These are phyloP conservation scores for Protomyctophum bolini DNA, from an alignment of 2,113 vertebrate genomes.

Conservation along the genomic window DNA sequence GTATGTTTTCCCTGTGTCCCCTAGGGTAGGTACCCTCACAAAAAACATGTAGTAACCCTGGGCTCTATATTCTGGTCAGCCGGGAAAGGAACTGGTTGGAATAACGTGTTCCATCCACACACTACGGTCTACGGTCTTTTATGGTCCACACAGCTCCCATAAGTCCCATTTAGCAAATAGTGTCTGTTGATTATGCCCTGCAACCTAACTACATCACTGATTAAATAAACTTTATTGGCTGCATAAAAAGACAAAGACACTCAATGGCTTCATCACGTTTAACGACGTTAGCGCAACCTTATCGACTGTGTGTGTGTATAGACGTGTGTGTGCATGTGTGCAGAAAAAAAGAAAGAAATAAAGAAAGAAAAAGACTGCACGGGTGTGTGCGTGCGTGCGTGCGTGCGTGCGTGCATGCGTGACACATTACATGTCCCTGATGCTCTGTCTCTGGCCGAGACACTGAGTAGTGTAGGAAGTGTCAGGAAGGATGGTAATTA, in stretches of 20 bases:
- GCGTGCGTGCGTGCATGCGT: background rate
- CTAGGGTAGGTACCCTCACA: no score
- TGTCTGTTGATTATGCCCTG: constrained; percentile 22
- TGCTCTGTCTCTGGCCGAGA: constrained; percentile 25
- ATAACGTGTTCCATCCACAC: no score
- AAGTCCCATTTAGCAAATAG: constrained; percentile 42
- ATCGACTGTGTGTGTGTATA: background rate
- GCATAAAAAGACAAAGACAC: constrained; percentile 28
- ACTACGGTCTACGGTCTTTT: no score
- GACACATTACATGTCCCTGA: background rate
- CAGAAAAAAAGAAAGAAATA: no score
- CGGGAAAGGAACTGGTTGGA: no score
- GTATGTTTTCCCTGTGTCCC: no score
- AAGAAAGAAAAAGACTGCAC: background rate
- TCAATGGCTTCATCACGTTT: constrained; percentile 35
- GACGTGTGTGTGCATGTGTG: no score
- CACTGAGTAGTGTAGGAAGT: constrained; percentile 37
- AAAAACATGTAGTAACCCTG: no score
- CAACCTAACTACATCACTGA: constrained; percentile 34
- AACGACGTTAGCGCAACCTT: no score
- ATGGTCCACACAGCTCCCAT: constrained; percentile 5
- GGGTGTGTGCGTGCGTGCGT: background rate
- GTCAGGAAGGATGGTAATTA: constrained; percentile 59
- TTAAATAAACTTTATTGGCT: constrained; percentile 39
- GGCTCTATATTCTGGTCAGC: no score